A percentile compares a stretch with the other conserved stretches of the same genome.
Conservation (phyloP, 2,113 vertebrate genomes). For the Bolborhynchus lineola region DNA sequence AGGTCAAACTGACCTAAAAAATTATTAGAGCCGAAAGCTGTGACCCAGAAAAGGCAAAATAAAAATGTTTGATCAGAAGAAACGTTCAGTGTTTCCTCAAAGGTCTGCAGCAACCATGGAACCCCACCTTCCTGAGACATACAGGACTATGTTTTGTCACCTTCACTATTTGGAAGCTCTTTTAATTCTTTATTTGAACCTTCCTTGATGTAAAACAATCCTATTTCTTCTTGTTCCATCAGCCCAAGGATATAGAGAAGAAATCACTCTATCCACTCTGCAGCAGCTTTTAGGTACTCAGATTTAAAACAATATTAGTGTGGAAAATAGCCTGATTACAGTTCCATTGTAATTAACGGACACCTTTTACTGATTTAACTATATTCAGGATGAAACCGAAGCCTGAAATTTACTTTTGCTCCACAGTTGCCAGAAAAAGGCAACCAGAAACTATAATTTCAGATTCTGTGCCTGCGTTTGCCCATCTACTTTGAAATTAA, state of each 20-base stretch:
- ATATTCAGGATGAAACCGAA: neutral
- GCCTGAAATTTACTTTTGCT: neutral
- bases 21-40: accelerated
- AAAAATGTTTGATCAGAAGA: accelerated
- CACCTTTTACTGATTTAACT: neutral
- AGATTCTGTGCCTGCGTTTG: neutral
- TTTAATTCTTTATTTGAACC: neutral
- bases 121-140: accelerated
- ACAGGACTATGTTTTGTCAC: accelerated
- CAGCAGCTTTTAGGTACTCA: neutral
- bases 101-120: neutral
- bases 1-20: neutral
- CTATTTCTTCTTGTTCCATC: neutral
- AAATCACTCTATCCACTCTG: neutral
- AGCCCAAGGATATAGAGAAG: neutral
- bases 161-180: neutral
- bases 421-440: neutral
- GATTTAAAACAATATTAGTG: neutral
- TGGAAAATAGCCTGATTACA: neutral
- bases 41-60: neutral
- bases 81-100: neutral
- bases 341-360: neutral
- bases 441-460: neutral
- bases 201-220: neutral
- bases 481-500: neutral